Percentiles rank a stretch among this genome's conserved stretches.
phyloP scores from a whole-genome alignment of 2,888 invertebrate genomes.

The Lissocephala sabroskyi region DNA sequence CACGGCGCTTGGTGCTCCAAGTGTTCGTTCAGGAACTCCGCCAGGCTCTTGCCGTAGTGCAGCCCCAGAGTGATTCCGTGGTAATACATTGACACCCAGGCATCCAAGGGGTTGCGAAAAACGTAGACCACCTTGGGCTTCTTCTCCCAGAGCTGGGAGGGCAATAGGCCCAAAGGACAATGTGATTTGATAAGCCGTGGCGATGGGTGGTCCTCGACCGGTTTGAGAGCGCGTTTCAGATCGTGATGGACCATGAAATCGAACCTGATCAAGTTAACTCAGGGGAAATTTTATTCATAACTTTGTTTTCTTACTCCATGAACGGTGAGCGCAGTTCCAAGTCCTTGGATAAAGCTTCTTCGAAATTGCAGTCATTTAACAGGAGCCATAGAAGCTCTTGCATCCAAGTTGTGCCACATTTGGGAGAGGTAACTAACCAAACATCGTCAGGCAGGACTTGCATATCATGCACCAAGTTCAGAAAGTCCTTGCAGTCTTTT shows the following conservation, averaged over 20 bases:
- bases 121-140: slow-evolving; percentile 81
- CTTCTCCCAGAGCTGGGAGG: slow-evolving; percentile 66
- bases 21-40: no score
- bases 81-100: slow-evolving; percentile 86
- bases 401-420: slow-evolving; percentile 71
- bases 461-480: slow-evolving; percentile 61
- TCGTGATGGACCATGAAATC: slow-evolving; percentile 4
- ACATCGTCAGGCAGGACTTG: slow-evolving; percentile 68
- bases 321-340: slow-evolving; percentile 68
- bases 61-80: slow-evolving; percentile 70
- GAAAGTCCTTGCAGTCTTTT: no score
- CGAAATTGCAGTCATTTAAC: slow-evolving; percentile 63
- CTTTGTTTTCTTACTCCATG: slow-evolving; percentile 56
- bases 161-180: slow-evolving; percentile 64
- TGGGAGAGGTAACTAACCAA: slow-evolving; percentile 68
- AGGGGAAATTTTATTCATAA: neutral
- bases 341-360: slow-evolving; percentile 58
- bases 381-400: slow-evolving; percentile 70
- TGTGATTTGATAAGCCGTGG: slow-evolving; percentile 69
- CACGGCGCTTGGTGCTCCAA: no score
- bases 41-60: no score
- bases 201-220: no score
- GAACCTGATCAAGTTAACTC: neutral
- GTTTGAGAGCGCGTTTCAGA: slow-evolving; percentile 44
- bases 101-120: slow-evolving; percentile 89